A percentile compares a stretch with the other conserved stretches of the same genome.
Conservation (phyloP, 2,113 vertebrate genomes). For the Melanerpes formicivorus region DNA sequence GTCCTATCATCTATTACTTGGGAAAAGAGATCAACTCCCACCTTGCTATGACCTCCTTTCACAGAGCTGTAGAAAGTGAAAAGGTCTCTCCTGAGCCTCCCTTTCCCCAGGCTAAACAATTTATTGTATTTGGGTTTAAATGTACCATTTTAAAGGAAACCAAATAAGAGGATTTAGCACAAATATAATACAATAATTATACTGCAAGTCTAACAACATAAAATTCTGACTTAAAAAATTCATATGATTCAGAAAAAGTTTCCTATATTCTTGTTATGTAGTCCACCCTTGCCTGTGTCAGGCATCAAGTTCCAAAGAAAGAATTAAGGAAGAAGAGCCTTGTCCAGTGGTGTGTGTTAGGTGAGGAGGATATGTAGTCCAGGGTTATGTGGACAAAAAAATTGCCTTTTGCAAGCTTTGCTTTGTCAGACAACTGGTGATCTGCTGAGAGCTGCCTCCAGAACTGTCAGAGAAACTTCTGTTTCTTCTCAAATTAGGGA, state of each 20-base stretch:
- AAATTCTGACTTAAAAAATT: not conserved
- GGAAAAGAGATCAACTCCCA: too few species aligned
- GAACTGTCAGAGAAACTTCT: not conserved
- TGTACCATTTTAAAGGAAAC: not conserved
- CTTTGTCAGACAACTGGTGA: accelerated
- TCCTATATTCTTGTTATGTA: not conserved
- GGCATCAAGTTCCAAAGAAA: not conserved
- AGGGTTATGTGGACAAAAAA: not conserved
- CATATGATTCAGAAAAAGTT: not conserved
- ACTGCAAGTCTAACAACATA: not conserved
- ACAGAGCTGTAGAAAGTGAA: too few species aligned
- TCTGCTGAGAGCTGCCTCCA: not conserved
- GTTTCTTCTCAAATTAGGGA: not conserved
- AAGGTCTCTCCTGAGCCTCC: too few species aligned
- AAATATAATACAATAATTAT: not conserved
- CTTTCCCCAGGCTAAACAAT: not conserved
- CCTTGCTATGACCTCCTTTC: too few species aligned
- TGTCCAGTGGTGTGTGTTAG: not conserved
- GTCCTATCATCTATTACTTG: too few species aligned
- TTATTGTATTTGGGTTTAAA: not conserved
- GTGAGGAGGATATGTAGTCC: not conserved
- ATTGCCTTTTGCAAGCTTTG: not conserved
- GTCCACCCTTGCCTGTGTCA: not conserved
- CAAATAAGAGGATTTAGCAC: not conserved
- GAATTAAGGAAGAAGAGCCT: not conserved